phyloP scores from a whole-genome alignment of 2,797 vertebrate species.

The Lacerta viridis region DNA sequence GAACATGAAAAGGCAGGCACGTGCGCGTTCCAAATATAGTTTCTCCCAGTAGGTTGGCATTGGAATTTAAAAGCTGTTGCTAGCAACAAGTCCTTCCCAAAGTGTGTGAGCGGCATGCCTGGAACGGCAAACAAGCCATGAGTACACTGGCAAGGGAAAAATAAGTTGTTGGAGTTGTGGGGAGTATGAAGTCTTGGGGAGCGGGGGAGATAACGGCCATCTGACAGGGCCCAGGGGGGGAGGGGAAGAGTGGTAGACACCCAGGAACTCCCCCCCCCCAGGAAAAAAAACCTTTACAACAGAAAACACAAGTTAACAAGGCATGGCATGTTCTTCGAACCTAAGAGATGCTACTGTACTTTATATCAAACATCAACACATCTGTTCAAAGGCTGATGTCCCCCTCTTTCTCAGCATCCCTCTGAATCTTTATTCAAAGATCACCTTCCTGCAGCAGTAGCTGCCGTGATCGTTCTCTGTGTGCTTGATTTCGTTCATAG shows the following conservation, averaged over 20 bases:
- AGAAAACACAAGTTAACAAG: constrained; percentile 57
- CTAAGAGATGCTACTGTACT: constrained; percentile 61
- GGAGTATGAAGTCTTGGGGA: constrained; percentile 52
- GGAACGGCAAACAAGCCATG: constrained; percentile 74
- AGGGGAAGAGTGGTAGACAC: constrained; percentile 72
- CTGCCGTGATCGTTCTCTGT: constrained; percentile 23
- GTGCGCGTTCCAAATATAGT: constrained; percentile 78
- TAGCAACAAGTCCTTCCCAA: constrained; percentile 78
- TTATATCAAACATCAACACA: constrained; percentile 56
- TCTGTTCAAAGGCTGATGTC: constrained; percentile 54
- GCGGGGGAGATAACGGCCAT: constrained; percentile 77
- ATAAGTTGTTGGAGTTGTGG: constrained; percentile 68
- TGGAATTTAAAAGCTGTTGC: constrained; percentile 75
- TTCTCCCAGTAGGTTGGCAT: constrained; percentile 69
- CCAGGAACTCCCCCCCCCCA: constrained; percentile 44
- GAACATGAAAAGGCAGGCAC: constrained; percentile 75
- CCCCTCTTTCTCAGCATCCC: constrained; percentile 41
- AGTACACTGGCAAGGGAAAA: background rate
- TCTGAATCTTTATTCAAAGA: constrained; percentile 1
- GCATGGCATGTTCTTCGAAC: constrained; percentile 56
- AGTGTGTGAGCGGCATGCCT: constrained; percentile 76
- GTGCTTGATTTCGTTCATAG: background rate
- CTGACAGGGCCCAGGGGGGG: constrained; percentile 70
- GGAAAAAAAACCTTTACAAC: constrained; percentile 63
- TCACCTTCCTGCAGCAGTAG: constrained; percentile 47